Base-by-base conservation (phyloP, 2,888 invertebrate genomes). In the Altica lythri region DNA sequence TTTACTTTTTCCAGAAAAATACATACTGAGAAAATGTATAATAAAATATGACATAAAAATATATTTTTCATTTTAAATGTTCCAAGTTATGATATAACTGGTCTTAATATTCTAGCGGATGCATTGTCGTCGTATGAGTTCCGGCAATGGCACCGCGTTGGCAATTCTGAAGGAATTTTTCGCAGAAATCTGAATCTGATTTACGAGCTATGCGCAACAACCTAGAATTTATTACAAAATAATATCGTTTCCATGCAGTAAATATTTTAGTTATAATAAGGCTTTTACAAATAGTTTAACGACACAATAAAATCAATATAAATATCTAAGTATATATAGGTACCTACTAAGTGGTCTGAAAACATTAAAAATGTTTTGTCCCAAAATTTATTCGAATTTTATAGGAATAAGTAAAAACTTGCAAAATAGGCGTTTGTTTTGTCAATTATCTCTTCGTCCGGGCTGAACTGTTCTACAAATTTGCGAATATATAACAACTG, bases 121-220 rank as follows among this genome's bases (percentile, higher is more conserved):
- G 58, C 60, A 56, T 60, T 53, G 58, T 60, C 55, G 57, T 60
- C 54, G 54, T 53, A 32, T 43, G 37, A 37, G 49, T 50, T 56
- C 49, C 59, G 48, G 38, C 59, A 32, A 40, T 13, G 40, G 40
- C 40, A 40, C 40, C 40, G 22, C 22, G 40, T 10, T 54, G 46
- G 57, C 47, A 47, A 57, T 54, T 57, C 48, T 55, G 43, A 37
- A 50, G 43, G 44, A 37, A 48, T 55, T 53, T 58, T 58, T 50
- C 51, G 17, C 37, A 48, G 44, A 22, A 40, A 40, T 12, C 40
- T 29, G 35, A 51, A 42, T 45, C 40, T 58, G 52, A 55, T 47
- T 58, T 55, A 53, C 30, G 58, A 40, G 53, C 48, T 30, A 48
- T 35, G 35, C 37, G 48, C 45, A 58, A 58, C 34, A 52, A 55